Percentiles rank a stretch among this genome's conserved stretches.
Conservation (phyloP, 1,140 invertebrate genomes). For the Orussus abietinus region DNA sequence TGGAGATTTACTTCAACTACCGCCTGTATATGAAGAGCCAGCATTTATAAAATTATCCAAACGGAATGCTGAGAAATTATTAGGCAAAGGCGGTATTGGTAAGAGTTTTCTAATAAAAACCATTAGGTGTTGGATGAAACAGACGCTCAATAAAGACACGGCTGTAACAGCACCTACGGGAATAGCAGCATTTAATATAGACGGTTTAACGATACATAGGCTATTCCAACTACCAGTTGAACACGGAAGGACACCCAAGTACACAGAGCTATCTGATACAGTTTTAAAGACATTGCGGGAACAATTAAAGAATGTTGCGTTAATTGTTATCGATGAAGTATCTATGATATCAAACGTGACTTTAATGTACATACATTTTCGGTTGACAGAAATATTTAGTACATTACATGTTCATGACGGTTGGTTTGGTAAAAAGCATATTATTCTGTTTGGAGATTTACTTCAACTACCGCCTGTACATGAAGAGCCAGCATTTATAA, state of each 20-base stretch:
- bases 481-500: constrained; percentile 19
- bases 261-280: constrained; percentile 15
- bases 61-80: constrained; percentile 20
- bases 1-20: constrained; percentile 32
- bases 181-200: constrained; percentile 23
- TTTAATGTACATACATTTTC: constrained; percentile 16
- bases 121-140: constrained; percentile 17
- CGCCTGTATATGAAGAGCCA: constrained; percentile 25
- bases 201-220: constrained; percentile 25
- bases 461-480: constrained; percentile 31
- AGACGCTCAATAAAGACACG: constrained; percentile 16
- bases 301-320: constrained; percentile 8
- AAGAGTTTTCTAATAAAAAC: constrained; percentile 27
- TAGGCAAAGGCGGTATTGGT: constrained; percentile 26
- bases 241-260: constrained; percentile 19
- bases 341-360: constrained; percentile 33
- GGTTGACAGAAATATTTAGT: constrained; percentile 24
- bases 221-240: constrained; percentile 22
- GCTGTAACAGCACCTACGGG: constrained; percentile 24
- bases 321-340: constrained; percentile 31
- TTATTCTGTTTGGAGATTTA: constrained; percentile 29
- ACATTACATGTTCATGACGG: constrained; percentile 17
- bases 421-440: constrained; percentile 23
- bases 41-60: constrained; percentile 18
- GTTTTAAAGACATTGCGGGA: constrained; percentile 14